A percentile compares a stretch with the other conserved stretches of the same genome.
Conservation (phyloP, 2,113 vertebrate genomes). For the Ameiurus melas region DNA sequence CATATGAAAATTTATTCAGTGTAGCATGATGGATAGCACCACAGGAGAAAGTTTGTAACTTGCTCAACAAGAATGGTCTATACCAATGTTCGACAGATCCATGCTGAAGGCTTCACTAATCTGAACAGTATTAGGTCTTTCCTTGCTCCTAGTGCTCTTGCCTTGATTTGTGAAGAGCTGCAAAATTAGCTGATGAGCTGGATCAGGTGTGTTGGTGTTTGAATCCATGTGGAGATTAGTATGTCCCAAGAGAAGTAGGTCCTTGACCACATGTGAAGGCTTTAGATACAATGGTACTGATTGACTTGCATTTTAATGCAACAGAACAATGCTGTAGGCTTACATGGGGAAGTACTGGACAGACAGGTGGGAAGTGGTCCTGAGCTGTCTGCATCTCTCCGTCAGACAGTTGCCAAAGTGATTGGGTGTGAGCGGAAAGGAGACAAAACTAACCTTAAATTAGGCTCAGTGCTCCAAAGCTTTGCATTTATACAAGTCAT, state of each 20-base stretch:
- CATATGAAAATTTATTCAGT: neutral
- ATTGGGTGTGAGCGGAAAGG: neutral
- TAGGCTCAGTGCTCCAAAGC: neutral
- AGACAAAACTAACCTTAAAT: neutral
- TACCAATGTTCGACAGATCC: neutral
- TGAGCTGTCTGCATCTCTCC: neutral
- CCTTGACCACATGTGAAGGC: neutral
- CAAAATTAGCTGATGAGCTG: neutral
- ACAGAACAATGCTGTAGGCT: neutral
- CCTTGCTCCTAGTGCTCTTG: neutral
- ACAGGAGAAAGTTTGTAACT: neutral
- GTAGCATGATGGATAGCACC: neutral
- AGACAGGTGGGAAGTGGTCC: neutral
- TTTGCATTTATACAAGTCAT: neutral
- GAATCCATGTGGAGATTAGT: neutral
- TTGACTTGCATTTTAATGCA: neutral
- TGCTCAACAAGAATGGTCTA: neutral
- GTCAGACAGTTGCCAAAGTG: neutral
- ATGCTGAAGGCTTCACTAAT: neutral
- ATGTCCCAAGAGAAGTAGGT: neutral
- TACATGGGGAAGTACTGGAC: neutral
- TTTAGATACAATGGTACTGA: neutral
- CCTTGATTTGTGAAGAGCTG: neutral
- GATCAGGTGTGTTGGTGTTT: neutral
- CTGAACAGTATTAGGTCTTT: neutral